Evolutionary conservation across 2,113 vertebrate genomes (phyloP), one percentile per base, ranked within the genome.

Genomic region (Aspiorhynchus laticeps): DNA sequence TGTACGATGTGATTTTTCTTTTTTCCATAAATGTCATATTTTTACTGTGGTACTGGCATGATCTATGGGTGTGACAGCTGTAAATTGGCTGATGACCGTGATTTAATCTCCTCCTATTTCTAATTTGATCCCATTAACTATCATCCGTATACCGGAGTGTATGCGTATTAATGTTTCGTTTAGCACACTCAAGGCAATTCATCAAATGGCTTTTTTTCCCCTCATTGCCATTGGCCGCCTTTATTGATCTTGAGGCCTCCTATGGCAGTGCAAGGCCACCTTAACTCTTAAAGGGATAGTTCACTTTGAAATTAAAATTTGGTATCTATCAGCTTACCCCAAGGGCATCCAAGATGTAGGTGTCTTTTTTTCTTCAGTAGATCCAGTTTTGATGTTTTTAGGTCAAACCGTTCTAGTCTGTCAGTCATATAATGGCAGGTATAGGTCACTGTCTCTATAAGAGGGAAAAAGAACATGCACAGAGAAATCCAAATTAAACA

Each of bases 91-190:
- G 83, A 69, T 85, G 61, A 79, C 76, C 2, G 38, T 75, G 86
- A 76, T 88, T 87, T 88, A 87, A 90, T 89, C 89, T 81, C 46
- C 74, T 80, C 76, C 31, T 14, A 80, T 48, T 81, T 63, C 67
- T 88, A 88, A 91, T 90, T 76, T 48, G 36, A 83, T 82, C 80
- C 88, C 85, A 69, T 90, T 88, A 89, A 91, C 75, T 56, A 17
- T 74, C 85, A 86, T 88, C 86, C 90, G 89, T 88, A 36, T 12
- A 36, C 43, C 31, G 28, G 46, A 19, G 78, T 78, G 33, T 78
- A 81, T 88, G 28, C 3, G 53, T 56, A 46, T 65, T 82, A 67
- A 56, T 84, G 69, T 84, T 74, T 74, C n/a, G 31, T 59, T 74
- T 26, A 28, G 21, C 33, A 53, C 46, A 74, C 48, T 78, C 17